Conservation (phyloP, 2,888 invertebrate species). For the Pharmacophagus antenor region DNA sequence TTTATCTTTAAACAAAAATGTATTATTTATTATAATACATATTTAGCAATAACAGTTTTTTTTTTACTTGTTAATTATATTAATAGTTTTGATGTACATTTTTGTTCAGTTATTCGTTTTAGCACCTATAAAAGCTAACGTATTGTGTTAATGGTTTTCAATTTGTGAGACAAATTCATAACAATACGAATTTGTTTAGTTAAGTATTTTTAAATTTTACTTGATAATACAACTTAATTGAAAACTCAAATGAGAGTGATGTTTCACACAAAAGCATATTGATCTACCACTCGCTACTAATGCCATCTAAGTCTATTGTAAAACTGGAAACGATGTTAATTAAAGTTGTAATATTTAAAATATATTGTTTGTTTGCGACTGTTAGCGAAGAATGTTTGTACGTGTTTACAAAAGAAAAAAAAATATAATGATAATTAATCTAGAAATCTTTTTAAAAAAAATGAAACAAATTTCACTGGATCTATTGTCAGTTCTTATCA, state of each 20-base stretch:
- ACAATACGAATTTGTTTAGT: not conserved
- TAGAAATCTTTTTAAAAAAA: too few relatives aligned
- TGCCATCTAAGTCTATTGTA: too few relatives aligned
- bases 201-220: not conserved
- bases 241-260: not conserved
- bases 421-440: too few relatives aligned
- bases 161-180: not conserved
- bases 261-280: too few relatives aligned
- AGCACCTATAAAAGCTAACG: constrained; percentile 5
- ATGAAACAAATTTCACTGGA: too few relatives aligned
- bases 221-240: not conserved
- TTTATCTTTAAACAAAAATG: too few relatives aligned
- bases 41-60: constrained; percentile 3
- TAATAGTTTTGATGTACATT: constrained; percentile 2
- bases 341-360: too few relatives aligned
- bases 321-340: too few relatives aligned
- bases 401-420: too few relatives aligned
- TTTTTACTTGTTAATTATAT: constrained; percentile 15
- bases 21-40: not conserved
- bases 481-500: too few relatives aligned
- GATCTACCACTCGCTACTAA: not conserved
- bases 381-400: too few relatives aligned
- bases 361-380: too few relatives aligned
- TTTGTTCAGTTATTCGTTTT: constrained; percentile 7
- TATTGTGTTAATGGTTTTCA: constrained; percentile 3